A percentile compares a stretch with the other conserved stretches of the same genome.
These are phyloP conservation scores for Piscicola geometra DNA, from an alignment of 2,888 invertebrate species.

Conservation along the genomic window DNA sequence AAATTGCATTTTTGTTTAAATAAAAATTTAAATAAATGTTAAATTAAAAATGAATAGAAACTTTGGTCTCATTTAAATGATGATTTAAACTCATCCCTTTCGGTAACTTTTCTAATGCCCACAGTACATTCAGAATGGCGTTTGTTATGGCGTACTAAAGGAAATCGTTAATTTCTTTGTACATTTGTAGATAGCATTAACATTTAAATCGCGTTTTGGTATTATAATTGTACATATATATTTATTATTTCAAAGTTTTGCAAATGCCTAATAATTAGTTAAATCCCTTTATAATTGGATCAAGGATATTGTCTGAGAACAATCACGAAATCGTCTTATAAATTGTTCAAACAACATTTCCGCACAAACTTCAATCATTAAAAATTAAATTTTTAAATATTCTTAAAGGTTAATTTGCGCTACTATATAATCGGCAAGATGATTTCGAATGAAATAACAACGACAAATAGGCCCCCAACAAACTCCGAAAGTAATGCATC, in stretches of 20 bases:
- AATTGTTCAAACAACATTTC: background rate
- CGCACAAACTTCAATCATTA: background rate
- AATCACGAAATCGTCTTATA: background rate
- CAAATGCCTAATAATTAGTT: background rate
- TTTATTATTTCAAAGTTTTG: background rate
- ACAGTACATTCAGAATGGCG: constrained; percentile 31
- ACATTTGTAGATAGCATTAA: constrained; percentile 34
- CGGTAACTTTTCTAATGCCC: constrained; percentile 10
- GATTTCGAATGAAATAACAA: constrained; percentile 41
- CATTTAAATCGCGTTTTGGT: constrained; percentile 22
- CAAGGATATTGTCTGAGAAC: constrained; percentile 3
- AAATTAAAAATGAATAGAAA: too few species aligned
- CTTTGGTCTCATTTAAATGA: constrained; percentile 10
- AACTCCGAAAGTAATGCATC: background rate
- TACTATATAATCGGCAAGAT: constrained; percentile 25
- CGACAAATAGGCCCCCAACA: constrained; percentile 11
- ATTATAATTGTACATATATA: constrained; percentile 17
- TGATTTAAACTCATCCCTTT: background rate
- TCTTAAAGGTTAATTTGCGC: background rate
- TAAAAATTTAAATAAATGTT: too few species aligned
- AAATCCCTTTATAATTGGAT: too few species aligned
- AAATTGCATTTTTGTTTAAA: too few species aligned
- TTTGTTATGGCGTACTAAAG: constrained; percentile 21
- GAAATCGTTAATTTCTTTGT: constrained; percentile 20
- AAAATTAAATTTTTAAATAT: background rate